Percentiles rank a stretch among this genome's conserved stretches.
phyloP scores from a whole-genome alignment of 2,113 vertebrate species.

The Aspidoscelis tigris region DNA sequence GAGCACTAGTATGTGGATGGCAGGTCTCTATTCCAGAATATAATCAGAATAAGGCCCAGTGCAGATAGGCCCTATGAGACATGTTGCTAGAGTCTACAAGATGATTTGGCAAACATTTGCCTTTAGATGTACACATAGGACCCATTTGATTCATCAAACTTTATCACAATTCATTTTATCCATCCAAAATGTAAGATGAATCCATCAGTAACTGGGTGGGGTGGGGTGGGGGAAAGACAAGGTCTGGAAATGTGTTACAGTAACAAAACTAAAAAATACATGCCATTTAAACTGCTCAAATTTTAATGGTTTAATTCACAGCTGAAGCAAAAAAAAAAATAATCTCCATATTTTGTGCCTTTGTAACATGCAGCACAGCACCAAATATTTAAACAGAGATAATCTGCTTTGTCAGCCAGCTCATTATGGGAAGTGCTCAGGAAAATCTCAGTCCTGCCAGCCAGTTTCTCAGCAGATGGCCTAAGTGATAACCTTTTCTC shows the following conservation, averaged over 20 bases:
- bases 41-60: no score
- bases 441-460: background rate
- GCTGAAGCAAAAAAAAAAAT: background rate
- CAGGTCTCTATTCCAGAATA: no score
- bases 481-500: conserved; percentile 30
- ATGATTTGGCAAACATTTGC: no score
- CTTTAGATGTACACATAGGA: no score
- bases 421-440: conserved; percentile 30
- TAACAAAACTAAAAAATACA: conserved; percentile 4
- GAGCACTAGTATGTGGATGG: no score
- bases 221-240: no score
- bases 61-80: no score
- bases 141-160: no score
- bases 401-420: background rate
- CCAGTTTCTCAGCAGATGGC: background rate
- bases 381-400: conserved; percentile 16
- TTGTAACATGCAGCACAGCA: conserved; percentile 24
- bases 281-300: background rate
- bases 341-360: background rate
- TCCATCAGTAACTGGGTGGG: no score
- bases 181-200: no score
- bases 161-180: no score
- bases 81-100: no score
- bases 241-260: background rate
- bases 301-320: conserved; percentile 12